Evolutionary conservation across 2,888 invertebrate species (phyloP), one percentile per base, ranked within the genome.

Genomic region (Drosophila prolongata): DNA sequence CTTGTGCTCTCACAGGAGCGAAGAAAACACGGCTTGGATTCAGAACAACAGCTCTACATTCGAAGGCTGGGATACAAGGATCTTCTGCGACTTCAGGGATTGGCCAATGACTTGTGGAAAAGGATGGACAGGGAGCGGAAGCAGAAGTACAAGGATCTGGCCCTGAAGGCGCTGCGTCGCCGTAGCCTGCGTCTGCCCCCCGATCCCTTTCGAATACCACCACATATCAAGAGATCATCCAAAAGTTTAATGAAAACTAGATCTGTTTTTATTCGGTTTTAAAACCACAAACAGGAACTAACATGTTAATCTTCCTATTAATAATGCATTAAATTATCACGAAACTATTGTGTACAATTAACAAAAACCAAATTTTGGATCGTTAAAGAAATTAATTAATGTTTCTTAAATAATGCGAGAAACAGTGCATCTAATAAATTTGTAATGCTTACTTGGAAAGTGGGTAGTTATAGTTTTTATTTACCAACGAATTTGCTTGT

Each of bases 31-130:
- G n/a, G 46, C 30, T 14, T 30, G 2, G 27, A 9, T 10, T 6
- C 50, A 49, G 50, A 35, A 49, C 1, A 30, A 10, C 46, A 47
- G 46, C 64, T 38, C 11, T 13, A 6, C 6, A 59, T 11, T 5
- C 34, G 42, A 10, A 19, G 50, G 16, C 46, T 65, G 14, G 38
- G 38, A 10, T 37, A 52, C 16, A 52, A 53, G n/a, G 65, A 62
- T 6, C 10, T 65, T 8, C 34, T 40, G 6, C 6, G 34, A 1
- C 11, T 66, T 8, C 53, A 66, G 11, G 40, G 27, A 8, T 40
- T 64, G 37, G 66, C 67, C 38, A 49, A n/a, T 8, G 67, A 65
- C 37, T 27, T 65, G 65, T 65, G 66, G 67, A 35, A 38, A 3
- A 30, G 9, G 10, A 65, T 65, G 55, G n/a, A 6, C 16, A 6